Percentiles rank a stretch among this genome's conserved stretches.
phyloP scores from a whole-genome alignment of 2,888 invertebrate species.

The Helicoverpa assulta region DNA sequence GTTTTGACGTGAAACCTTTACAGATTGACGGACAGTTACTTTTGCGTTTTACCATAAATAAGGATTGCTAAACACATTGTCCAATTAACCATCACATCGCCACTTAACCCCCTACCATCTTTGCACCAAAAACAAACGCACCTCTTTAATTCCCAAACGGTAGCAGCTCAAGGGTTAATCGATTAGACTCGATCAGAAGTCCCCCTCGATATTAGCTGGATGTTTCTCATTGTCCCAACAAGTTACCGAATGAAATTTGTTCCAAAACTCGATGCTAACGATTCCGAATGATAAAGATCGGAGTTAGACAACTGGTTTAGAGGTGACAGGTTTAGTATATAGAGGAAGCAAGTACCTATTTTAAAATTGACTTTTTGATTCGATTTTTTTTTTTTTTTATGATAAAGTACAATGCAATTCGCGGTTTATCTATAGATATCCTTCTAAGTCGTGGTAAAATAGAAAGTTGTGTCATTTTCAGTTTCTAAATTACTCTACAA shows the following conservation, averaged over 20 bases:
- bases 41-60: no score
- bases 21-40: no score
- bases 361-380: no score
- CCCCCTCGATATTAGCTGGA: constrained; percentile 70
- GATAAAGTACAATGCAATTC: no score
- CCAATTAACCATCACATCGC: not conserved
- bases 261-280: constrained; percentile 82
- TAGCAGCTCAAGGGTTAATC: constrained; percentile 59
- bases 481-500: no score
- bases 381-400: no score
- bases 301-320: constrained; percentile 55
- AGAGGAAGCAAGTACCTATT: not conserved
- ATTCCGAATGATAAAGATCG: constrained; percentile 75
- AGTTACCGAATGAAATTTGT: constrained; percentile 82
- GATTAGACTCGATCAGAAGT: constrained; percentile 58
- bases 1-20: no score
- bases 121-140: constrained; percentile 43
- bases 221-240: constrained; percentile 77
- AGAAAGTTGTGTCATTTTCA: no score
- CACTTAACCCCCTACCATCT: not conserved
- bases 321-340: constrained; percentile 11
- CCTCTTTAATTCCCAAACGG: constrained; percentile 34
- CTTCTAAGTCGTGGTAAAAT: no score
- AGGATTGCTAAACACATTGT: not conserved
- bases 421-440: no score